Conservation (phyloP, 2,113 vertebrate species). For the Charina bottae region DNA sequence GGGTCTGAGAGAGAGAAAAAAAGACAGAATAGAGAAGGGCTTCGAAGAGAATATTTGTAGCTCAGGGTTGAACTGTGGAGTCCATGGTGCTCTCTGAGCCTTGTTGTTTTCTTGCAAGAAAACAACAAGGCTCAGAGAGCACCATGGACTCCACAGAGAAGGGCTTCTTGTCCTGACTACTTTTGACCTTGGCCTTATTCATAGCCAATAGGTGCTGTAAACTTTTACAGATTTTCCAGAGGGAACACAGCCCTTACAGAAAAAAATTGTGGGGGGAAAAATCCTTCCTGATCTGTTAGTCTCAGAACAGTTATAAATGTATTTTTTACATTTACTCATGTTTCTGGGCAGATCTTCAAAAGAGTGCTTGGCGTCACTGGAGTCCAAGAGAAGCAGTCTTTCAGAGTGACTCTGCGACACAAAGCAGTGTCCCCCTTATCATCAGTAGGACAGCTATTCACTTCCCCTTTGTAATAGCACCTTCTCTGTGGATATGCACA, state of each 20-base stretch:
- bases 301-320: neutral
- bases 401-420: neutral
- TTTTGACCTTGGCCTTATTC: neutral
- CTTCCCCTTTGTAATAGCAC: neutral
- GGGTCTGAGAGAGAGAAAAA: neutral
- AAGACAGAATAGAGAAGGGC: neutral
- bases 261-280: neutral
- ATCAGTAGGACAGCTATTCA: neutral
- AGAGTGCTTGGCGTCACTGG: neutral
- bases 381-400: neutral
- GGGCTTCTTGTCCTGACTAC: neutral
- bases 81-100: too few relatives aligned
- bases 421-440: neutral
- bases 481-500: neutral
- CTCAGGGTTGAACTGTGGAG: too few relatives aligned
- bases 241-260: neutral
- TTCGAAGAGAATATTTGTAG: too few relatives aligned
- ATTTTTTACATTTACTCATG: neutral
- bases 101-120: too few relatives aligned
- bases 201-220: neutral
- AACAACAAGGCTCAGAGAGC: too few relatives aligned
- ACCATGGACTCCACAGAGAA: too few relatives aligned
- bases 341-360: neutral
- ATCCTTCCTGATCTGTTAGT: neutral
- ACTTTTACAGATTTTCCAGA: neutral